phyloP scores from a whole-genome alignment of 2,888 invertebrate species.

The Gryllus longicercus region DNA sequence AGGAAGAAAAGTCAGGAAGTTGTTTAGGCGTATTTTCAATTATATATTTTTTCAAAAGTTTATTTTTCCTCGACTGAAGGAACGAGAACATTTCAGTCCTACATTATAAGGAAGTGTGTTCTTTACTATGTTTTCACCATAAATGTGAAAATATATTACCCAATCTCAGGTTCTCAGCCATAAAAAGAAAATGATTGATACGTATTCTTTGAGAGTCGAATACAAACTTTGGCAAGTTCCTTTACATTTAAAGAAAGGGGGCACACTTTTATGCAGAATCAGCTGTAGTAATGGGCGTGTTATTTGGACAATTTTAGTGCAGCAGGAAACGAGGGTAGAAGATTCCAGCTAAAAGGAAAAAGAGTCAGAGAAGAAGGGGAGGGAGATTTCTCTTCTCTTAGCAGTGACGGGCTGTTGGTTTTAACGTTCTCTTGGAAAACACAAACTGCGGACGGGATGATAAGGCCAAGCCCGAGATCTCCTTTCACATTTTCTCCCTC shows the following conservation, averaged over 20 bases:
- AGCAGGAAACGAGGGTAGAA: slow-evolving; percentile 2
- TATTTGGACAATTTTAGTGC: slow-evolving; percentile 17
- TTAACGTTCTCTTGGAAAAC: slow-evolving; percentile 17
- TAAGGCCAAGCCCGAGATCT: slow-evolving; percentile 7
- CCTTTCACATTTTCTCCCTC: slow-evolving; percentile 17
- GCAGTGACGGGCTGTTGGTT: slow-evolving; percentile 11
- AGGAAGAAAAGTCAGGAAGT: too few species aligned
- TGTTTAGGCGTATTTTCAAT: too few species aligned
- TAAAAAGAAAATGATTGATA: slow-evolving; percentile 1
- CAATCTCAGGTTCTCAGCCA: too few species aligned
- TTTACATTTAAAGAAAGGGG: not conserved
- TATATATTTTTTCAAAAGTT: too few species aligned
- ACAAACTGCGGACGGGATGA: slow-evolving; percentile 17
- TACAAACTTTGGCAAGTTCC: not conserved
- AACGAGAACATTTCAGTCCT: too few species aligned
- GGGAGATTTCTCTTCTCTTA: slow-evolving; percentile 17
- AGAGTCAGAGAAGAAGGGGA: not conserved
- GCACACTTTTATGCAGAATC: not conserved
- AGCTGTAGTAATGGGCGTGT: not conserved
- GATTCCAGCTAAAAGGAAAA: not conserved
- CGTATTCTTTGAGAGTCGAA: not conserved
- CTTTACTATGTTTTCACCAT: too few species aligned
- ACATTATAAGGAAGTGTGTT: too few species aligned
- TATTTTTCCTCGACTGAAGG: too few species aligned
- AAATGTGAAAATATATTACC: too few species aligned